These are phyloP conservation scores for Rhyzopertha dominica DNA, from an alignment of 1,140 invertebrate species.

Conservation along the genomic window DNA sequence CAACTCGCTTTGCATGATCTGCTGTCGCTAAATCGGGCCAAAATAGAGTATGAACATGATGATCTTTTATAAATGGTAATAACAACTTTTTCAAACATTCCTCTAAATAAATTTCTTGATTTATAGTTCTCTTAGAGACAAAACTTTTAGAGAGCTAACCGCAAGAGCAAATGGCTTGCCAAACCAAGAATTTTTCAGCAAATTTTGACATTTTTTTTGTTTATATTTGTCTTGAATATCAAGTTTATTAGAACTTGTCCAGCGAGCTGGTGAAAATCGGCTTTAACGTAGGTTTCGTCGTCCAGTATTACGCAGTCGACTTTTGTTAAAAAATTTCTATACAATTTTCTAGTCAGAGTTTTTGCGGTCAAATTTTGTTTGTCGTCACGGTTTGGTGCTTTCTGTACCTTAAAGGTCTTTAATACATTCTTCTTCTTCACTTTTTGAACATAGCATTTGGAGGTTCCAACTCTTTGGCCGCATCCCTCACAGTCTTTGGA, in stretches of 20 bases:
- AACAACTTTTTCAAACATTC: constrained; percentile 2
- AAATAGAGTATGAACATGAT: neutral
- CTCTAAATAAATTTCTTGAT: neutral
- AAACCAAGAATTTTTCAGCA: neutral
- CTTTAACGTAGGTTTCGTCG: constrained; percentile 1
- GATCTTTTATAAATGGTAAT: constrained; percentile 1
- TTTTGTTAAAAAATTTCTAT: neutral
- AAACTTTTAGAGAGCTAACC: neutral
- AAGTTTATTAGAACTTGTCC: neutral
- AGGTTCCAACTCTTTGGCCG: too few relatives aligned
- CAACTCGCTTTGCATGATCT: too few relatives aligned
- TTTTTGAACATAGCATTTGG: too few relatives aligned
- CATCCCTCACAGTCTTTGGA: too few relatives aligned
- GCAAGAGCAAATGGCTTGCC: neutral
- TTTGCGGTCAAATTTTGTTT: too few relatives aligned
- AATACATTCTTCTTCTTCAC: too few relatives aligned
- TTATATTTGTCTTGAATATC: too few relatives aligned
- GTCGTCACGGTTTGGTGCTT: too few relatives aligned
- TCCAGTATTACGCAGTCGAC: constrained; percentile 1
- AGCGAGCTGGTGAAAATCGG: neutral
- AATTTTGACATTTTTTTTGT: neutral
- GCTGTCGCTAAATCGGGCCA: too few relatives aligned
- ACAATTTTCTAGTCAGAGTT: constrained; percentile 1
- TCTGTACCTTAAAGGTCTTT: too few relatives aligned
- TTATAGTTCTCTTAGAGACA: neutral